Conservation (phyloP, 2,113 vertebrate species). For the Odontesthes bonariensis region DNA sequence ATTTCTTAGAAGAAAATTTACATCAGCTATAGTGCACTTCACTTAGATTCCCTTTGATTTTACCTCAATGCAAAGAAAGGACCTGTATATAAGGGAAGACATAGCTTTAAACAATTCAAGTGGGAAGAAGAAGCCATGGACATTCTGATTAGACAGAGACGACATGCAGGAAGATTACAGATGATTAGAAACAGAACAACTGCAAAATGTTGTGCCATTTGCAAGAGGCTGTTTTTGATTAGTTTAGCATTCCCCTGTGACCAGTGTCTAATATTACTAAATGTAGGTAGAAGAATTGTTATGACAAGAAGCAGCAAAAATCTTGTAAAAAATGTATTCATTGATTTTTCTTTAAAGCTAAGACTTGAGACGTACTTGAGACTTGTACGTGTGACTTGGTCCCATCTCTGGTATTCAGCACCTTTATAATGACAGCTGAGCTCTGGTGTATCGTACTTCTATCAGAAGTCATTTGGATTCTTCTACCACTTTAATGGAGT, state of each 20-base stretch:
- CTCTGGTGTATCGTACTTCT: no score
- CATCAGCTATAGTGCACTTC: neutral
- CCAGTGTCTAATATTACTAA: neutral
- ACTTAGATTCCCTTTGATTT: neutral
- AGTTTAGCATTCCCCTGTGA: neutral
- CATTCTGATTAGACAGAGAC: neutral
- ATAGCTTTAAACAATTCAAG: neutral
- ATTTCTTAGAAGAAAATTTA: neutral
- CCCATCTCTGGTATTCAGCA: no score
- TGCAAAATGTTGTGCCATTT: no score
- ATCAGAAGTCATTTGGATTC: no score
- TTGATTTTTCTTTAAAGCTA: no score
- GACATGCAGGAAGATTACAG: no score
- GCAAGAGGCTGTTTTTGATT: neutral
- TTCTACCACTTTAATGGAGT: no score
- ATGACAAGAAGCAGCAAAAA: neutral
- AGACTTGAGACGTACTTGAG: no score
- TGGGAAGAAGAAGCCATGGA: neutral
- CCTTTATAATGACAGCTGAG: no score
- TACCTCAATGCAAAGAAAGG: neutral
- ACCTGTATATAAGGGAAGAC: neutral
- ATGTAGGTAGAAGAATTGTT: neutral
- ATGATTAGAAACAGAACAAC: neutral
- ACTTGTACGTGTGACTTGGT: no score
- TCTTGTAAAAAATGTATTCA: neutral